phyloP scores from a whole-genome alignment of 2,888 invertebrate genomes.

The Yponomeuta plumbellus region DNA sequence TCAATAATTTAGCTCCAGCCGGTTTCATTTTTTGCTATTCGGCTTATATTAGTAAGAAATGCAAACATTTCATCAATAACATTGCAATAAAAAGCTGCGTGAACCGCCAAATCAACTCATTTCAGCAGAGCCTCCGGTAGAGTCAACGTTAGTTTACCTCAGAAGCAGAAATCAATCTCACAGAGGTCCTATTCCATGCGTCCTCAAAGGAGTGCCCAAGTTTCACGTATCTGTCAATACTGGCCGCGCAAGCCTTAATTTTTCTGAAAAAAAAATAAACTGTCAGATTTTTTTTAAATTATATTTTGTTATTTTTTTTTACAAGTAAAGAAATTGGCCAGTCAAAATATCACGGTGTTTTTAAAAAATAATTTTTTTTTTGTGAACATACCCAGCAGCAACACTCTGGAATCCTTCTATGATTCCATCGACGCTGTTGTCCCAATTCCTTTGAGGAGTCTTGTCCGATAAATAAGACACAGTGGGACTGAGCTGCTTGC shows the following conservation, averaged over 20 bases:
- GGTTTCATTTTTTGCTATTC: neutral
- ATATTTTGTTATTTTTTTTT: no score
- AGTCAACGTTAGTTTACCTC: slow-evolving; percentile 71
- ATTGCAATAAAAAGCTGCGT: neutral
- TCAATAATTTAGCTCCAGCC: no score
- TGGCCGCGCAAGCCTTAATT: slow-evolving; percentile 79
- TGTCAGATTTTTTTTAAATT: neutral
- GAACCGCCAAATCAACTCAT: neutral
- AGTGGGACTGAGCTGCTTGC: slow-evolving; percentile 79
- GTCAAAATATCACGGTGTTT: no score
- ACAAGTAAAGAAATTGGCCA: no score
- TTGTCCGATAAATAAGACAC: slow-evolving; percentile 61
- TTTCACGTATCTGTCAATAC: slow-evolving; percentile 79
- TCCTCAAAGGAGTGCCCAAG: slow-evolving; percentile 82
- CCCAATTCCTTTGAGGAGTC: slow-evolving; percentile 38
- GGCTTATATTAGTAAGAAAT: neutral
- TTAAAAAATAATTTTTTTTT: neutral
- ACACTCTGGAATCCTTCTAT: slow-evolving; percentile 76
- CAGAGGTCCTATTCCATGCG: slow-evolving; percentile 90
- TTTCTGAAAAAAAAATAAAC: slow-evolving; percentile 69
- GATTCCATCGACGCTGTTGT: slow-evolving; percentile 69
- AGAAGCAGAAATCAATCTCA: slow-evolving; percentile 87
- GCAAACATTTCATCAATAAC: neutral
- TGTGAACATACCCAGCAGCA: slow-evolving; percentile 72
- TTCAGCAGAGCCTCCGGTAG: neutral